Evolutionary conservation across 2,113 vertebrate species (phyloP), one percentile per base, ranked within the genome.

Genomic region (Anoura caudifer): DNA sequence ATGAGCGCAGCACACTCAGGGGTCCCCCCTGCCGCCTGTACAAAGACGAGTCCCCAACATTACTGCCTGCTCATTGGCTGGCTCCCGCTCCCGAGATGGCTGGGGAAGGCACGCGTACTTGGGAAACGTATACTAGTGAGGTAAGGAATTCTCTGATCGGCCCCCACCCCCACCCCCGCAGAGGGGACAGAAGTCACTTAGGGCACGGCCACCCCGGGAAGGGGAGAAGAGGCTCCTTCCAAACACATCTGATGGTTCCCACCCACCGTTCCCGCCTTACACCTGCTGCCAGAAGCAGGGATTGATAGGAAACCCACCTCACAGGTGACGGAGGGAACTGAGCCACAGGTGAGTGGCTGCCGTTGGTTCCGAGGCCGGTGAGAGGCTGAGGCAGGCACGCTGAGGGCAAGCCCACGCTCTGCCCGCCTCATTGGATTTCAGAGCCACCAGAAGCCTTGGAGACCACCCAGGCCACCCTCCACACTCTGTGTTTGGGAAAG

Each of bases 261-360:
- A 9, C 9, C 13, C 38, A 17, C 8, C 0, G 3, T 36, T 82
- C 11, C 14, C 1, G 1, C n/a, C 16, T 70, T 65, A 13, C 17
- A 16, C n/a, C 43, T 41, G 59, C 2, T 4, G 4, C 24, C 28
- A 12, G 43, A 61, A 16, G 41, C 26, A 24, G 87, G 80, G 41
- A 38, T 26, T 67, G 11, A 52, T 33, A 47, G 16, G 24, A 72
- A 88, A 50, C 22, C 38, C 26, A 10, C n/a, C 20, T 2, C n/a
- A 24, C 10, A 13, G 56, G 31, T 33, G 76, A n/a, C n/a, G 61
- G 76, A n/a, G n/a, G 61, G 85, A 77, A 26, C 22, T 13, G 63
- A 72, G 69, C 83, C 67, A 7, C 33, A 13, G 81, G 72, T 7
- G 24, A 52, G 31, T 5, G 54, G 22, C 84, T 59, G n/a, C 17